Conservation (phyloP, 2,797 vertebrate genomes). For the Siniperca obscura region DNA sequence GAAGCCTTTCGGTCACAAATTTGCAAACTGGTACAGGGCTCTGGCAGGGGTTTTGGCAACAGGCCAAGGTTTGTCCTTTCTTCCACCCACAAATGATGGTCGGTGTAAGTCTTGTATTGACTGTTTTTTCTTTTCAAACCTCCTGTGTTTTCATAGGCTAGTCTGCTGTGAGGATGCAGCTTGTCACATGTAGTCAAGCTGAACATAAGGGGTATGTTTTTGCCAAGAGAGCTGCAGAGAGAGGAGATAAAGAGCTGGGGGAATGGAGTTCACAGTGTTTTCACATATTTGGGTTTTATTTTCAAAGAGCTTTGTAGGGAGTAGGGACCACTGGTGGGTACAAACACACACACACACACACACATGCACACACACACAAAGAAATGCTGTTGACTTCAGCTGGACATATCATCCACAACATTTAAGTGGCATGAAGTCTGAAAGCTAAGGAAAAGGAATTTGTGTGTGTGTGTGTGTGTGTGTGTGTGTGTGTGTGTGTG, state of each 20-base stretch:
- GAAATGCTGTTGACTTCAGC: slow-evolving; percentile 1
- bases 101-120: neutral
- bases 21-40: neutral
- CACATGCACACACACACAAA: neutral
- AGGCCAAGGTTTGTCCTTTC: slow-evolving; percentile 33
- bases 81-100: slow-evolving; percentile 20
- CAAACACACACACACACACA: neutral
- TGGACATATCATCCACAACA: neutral
- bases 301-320: slow-evolving; percentile 15
- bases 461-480: slow-evolving; percentile 6
- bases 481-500: slow-evolving; percentile 26
- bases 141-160: neutral
- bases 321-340: neutral
- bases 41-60: slow-evolving; percentile 10
- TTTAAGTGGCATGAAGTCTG: neutral
- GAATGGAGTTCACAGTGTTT: neutral
- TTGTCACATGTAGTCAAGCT: neutral
- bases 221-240: neutral
- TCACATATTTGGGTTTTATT: slow-evolving; percentile 39
- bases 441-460: slow-evolving; percentile 10
- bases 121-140: neutral
- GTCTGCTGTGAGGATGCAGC: neutral
- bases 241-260: neutral
- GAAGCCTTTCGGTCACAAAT: neutral
- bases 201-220: neutral